Evolutionary conservation across 2,888 invertebrate species (phyloP), one percentile per base, ranked within the genome.

Genomic region (Plebejus argus): DNA sequence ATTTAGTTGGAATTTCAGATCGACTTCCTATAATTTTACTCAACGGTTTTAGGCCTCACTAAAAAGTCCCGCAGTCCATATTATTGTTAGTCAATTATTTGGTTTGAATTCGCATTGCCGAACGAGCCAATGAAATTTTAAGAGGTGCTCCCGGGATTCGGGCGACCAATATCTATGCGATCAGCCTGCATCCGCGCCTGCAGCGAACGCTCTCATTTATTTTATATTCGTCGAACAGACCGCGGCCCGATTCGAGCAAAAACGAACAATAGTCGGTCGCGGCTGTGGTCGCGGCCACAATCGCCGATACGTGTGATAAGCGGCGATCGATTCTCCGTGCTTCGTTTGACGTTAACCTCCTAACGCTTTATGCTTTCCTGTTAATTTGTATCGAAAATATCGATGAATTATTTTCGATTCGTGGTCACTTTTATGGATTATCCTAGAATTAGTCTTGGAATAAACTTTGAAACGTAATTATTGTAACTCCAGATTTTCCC

Each of bases 311-410:
- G 84, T 85, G 84, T 88, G 89, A 89, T 89, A 89, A 89, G 84
- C 85, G 81, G 78, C 87, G 88, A 90, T 90, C 90, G 90, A 90
- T 89, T 86, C 84, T 83, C 84, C 49, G 82, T 80, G 81, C 77
- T 79, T 81, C 81, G 81, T 80, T 80, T 53, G 80, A 81, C 80
- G 82, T 80, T 78, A 79, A 87, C 85, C 87, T 88, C 85, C 83
- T 85, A 83, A 82, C 81, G 82, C 80, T 79, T 85, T 84, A 86
- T 90, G 87, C 84, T 79, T 83, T 84, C 87, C 86, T 89, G 84
- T 85, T 90, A 82, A 84, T 84, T 86, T 83, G 83, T 87, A 88
- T 89, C 86, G 88, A 87, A 84, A 83, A 83, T 86, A 89, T 90
- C 86, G 86, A 87, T 87, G 84, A 84, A 83, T 85, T 83, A 79